These are phyloP conservation scores for Mergus octosetaceus DNA, from an alignment of 2,797 vertebrate species.

Conservation along the genomic window DNA sequence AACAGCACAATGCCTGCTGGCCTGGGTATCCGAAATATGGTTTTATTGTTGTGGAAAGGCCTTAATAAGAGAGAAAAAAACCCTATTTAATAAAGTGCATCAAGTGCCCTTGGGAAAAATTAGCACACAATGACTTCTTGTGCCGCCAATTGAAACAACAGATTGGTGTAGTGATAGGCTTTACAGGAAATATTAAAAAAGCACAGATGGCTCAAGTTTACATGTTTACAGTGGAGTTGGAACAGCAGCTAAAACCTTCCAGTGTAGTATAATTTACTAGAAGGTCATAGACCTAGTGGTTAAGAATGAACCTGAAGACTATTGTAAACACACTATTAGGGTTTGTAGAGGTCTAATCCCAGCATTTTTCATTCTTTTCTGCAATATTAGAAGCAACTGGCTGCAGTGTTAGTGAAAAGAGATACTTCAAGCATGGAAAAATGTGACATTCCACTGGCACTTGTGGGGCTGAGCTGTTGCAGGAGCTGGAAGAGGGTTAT, in stretches of 20 bases:
- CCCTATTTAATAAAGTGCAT: constrained; percentile 73
- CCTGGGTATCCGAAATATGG: constrained; percentile 52
- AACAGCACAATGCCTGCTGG: constrained; percentile 55
- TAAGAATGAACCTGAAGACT: constrained; percentile 57
- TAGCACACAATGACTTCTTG: constrained; percentile 77
- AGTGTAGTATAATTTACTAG: constrained; percentile 63
- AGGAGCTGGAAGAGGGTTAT: constrained; percentile 15
- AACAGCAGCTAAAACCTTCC: constrained; percentile 63
- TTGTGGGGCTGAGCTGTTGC: background rate
- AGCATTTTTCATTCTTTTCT: constrained; percentile 27
- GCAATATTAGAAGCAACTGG: constrained; percentile 44
- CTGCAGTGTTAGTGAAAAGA: constrained; percentile 43
- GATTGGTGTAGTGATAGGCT: constrained; percentile 59
- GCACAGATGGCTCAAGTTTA: constrained; percentile 76
- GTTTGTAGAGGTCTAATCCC: constrained; percentile 48
- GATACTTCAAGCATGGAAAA: constrained; percentile 56
- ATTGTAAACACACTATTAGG: constrained; percentile 50
- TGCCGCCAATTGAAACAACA: constrained; percentile 69
- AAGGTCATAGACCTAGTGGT: constrained; percentile 62
- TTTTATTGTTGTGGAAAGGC: constrained; percentile 70
- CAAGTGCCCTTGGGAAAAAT: constrained; percentile 74
- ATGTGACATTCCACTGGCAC: constrained; percentile 23
- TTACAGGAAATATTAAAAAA: constrained; percentile 76
- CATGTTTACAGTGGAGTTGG: constrained; percentile 70
- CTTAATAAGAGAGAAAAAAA: constrained; percentile 66